phyloP scores from a whole-genome alignment of 2,888 invertebrate species.

The Mylabris sibirica region DNA sequence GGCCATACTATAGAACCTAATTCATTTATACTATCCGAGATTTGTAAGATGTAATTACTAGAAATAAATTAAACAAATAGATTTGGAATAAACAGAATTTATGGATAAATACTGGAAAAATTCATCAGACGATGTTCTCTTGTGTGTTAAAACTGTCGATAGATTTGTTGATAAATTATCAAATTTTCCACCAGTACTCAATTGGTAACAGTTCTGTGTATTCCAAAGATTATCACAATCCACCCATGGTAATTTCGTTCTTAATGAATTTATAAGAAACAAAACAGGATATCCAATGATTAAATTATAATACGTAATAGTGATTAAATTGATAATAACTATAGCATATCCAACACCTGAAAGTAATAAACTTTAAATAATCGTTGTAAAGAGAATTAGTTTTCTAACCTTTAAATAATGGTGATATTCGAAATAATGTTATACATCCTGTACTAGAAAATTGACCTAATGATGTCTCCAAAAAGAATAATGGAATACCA shows the following conservation, averaged over 20 bases:
- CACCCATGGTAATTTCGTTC: slow-evolving; percentile 76
- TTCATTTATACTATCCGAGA: slow-evolving; percentile 76
- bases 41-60: slow-evolving; percentile 80
- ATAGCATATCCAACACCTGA: slow-evolving; percentile 87
- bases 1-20: slow-evolving; percentile 84
- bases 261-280: slow-evolving; percentile 78
- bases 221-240: slow-evolving; percentile 85
- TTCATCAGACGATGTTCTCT: slow-evolving; percentile 79
- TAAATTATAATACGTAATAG: slow-evolving; percentile 84
- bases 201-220: slow-evolving; percentile 74
- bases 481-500: slow-evolving; percentile 86
- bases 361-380: slow-evolving; percentile 38
- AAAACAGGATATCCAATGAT: slow-evolving; percentile 85
- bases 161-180: slow-evolving; percentile 31
- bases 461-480: slow-evolving; percentile 88
- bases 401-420: slow-evolving; percentile 84
- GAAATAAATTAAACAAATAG: slow-evolving; percentile 42
- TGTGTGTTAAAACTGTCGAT: slow-evolving; percentile 48
- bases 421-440: slow-evolving; percentile 80
- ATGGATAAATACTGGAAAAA: slow-evolving; percentile 77
- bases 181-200: slow-evolving; percentile 41
- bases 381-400: slow-evolving; percentile 14
- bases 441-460: slow-evolving; percentile 84
- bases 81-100: slow-evolving; percentile 13
- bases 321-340: slow-evolving; percentile 80